Conservation (phyloP, 2,113 vertebrate species). For the Coptodon bakossiorum region DNA sequence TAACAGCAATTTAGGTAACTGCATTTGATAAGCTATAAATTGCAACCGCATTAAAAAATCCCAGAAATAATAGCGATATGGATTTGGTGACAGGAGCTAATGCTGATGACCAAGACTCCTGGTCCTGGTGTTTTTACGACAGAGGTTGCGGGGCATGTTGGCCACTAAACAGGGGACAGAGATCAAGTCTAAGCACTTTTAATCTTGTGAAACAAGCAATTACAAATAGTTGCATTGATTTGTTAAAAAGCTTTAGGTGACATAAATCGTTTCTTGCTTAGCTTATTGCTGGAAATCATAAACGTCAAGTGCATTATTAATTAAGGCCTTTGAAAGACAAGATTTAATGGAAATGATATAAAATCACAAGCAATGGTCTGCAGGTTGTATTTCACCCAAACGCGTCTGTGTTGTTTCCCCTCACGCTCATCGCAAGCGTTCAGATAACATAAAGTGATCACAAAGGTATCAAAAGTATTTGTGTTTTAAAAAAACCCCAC, state of each 20-base stretch:
- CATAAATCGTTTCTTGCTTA: slow-evolving; percentile 98
- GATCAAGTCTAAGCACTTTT: slow-evolving; percentile 97
- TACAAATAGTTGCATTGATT: slow-evolving; percentile 99
- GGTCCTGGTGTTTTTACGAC: slow-evolving; percentile 63
- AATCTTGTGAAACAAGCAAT: slow-evolving; percentile 99
- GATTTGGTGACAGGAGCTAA: slow-evolving; percentile 90
- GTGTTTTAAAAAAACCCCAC: background rate
- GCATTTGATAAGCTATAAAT: slow-evolving; percentile 99
- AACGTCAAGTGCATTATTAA: slow-evolving; percentile 92
- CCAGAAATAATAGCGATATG: slow-evolving; percentile 96
- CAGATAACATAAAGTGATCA: background rate
- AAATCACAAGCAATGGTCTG: slow-evolving; percentile 70
- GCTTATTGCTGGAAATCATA: slow-evolving; percentile 92
- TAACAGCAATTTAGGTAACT: slow-evolving; percentile 99
- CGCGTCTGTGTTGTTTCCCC: slow-evolving; percentile 26
- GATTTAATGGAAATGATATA: slow-evolving; percentile 78
- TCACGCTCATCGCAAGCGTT: slow-evolving; percentile 13
- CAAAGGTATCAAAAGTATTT: background rate
- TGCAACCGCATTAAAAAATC: slow-evolving; percentile 93
- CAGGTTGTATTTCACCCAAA: slow-evolving; percentile 50
- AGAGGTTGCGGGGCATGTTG: slow-evolving; percentile 82
- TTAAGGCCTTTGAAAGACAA: slow-evolving; percentile 84
- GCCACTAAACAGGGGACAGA: slow-evolving; percentile 88
- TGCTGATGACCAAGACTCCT: slow-evolving; percentile 81
- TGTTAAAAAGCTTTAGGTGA: slow-evolving; percentile 99